Percentiles rank a stretch among this genome's conserved stretches.
These are phyloP conservation scores for Batillaria attramentaria DNA, from an alignment of 1,140 invertebrate species.

Conservation along the genomic window DNA sequence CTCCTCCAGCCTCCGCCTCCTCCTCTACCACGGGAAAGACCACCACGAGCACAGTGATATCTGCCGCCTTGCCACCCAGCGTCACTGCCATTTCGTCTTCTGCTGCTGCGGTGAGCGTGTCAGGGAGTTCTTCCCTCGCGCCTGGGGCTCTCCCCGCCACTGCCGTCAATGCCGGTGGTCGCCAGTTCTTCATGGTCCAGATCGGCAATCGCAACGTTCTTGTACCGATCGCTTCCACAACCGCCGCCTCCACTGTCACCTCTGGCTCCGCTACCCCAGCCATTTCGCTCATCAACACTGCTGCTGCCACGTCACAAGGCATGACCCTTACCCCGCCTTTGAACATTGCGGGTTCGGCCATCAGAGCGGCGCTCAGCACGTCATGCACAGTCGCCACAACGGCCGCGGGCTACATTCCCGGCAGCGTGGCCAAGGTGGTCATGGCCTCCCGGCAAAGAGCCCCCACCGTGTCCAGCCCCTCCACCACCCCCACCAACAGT, in stretches of 20 bases:
- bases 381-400: too few relatives aligned
- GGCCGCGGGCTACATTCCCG: neutral
- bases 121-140: too few relatives aligned
- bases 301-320: neutral
- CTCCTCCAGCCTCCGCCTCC: neutral
- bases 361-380: too few relatives aligned
- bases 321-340: neutral
- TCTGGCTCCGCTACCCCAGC: neutral
- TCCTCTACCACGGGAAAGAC: neutral
- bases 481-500: neutral
- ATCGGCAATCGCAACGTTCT: conserved; percentile 17
- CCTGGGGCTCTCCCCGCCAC: too few relatives aligned
- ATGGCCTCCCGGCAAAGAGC: conserved; percentile 7
- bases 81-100: neutral
- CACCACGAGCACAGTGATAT: neutral
- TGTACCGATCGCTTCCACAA: neutral
- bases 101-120: too few relatives aligned
- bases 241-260: neutral
- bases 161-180: neutral
- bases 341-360: neutral
- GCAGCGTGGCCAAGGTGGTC: conserved; percentile 5
- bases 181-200: conserved; percentile 30
- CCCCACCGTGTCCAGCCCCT: too few relatives aligned
- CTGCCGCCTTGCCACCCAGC: neutral
- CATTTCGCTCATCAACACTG: neutral